Evolutionary conservation across 2,797 vertebrate genomes (phyloP).

Genomic region (Propithecus perrieri): DNA sequence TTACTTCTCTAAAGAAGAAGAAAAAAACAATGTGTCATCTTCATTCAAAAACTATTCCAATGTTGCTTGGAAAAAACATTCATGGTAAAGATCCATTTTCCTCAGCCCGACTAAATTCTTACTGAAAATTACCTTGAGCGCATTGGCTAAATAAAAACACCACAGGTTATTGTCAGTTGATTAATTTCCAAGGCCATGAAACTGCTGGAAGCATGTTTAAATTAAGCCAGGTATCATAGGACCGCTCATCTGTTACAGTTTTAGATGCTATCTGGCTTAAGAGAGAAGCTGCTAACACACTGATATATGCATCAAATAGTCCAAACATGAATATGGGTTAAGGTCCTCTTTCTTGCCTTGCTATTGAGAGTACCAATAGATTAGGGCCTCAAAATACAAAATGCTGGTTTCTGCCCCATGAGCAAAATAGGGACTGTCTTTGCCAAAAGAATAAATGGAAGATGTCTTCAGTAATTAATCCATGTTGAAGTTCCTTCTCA

Average conservation of each 20-base stretch:
- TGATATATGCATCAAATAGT: background rate
- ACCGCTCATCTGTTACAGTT: background rate
- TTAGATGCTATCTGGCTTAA: background rate
- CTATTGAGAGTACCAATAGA: background rate
- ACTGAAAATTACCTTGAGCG: slow-evolving; percentile 4
- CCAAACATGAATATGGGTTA: background rate
- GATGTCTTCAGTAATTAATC: background rate
- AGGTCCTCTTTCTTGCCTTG: background rate
- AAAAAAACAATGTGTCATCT: background rate
- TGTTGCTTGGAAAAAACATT: slow-evolving; percentile 17
- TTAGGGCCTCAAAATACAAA: background rate
- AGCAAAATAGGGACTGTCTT: background rate
- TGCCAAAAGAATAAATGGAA: background rate
- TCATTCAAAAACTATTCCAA: background rate
- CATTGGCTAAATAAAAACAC: slow-evolving; percentile 25
- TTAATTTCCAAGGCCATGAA: background rate
- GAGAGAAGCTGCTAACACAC: background rate
- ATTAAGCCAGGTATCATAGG: background rate
- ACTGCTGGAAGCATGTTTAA: background rate
- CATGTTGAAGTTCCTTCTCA: background rate
- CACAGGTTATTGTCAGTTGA: background rate
- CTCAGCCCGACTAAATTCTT: background rate
- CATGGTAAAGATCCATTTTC: background rate
- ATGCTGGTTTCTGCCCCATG: background rate
- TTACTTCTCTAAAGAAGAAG: slow-evolving; percentile 7